Evolutionary conservation across 2,888 invertebrate species (phyloP).

Genomic region (Globia sparganii): DNA sequence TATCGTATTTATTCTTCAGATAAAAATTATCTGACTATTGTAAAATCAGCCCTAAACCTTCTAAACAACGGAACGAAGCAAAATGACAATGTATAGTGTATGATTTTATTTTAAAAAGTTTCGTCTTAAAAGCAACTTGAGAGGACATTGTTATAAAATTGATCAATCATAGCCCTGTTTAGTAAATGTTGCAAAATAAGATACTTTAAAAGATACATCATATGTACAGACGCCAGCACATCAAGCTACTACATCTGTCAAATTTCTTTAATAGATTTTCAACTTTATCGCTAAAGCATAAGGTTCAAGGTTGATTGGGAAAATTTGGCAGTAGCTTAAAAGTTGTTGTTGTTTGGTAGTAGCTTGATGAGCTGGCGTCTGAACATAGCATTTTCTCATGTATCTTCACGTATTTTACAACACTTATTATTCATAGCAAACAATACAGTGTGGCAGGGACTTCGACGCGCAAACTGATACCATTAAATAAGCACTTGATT

Average conservation of each 20-base stretch:
- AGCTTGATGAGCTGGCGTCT: too few relatives aligned
- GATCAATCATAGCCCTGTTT: constrained; percentile 20
- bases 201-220: background rate
- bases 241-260: too few relatives aligned
- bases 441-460: too few relatives aligned
- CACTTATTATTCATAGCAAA: constrained; percentile 17
- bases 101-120: background rate
- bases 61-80: background rate
- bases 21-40: background rate
- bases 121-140: constrained; percentile 26
- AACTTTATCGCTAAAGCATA: too few relatives aligned
- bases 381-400: background rate
- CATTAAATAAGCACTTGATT: background rate
- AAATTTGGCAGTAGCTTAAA: too few relatives aligned
- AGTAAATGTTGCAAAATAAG: constrained; percentile 25
- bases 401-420: background rate
- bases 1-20: background rate
- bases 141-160: background rate
- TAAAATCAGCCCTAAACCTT: background rate
- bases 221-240: too few relatives aligned
- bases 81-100: background rate
- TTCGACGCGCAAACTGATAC: background rate
- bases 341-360: too few relatives aligned
- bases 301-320: too few relatives aligned
- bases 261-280: too few relatives aligned